These are phyloP conservation scores for Drosophila stalkeri DNA, from an alignment of 2,888 invertebrate species.

Conservation along the genomic window DNA sequence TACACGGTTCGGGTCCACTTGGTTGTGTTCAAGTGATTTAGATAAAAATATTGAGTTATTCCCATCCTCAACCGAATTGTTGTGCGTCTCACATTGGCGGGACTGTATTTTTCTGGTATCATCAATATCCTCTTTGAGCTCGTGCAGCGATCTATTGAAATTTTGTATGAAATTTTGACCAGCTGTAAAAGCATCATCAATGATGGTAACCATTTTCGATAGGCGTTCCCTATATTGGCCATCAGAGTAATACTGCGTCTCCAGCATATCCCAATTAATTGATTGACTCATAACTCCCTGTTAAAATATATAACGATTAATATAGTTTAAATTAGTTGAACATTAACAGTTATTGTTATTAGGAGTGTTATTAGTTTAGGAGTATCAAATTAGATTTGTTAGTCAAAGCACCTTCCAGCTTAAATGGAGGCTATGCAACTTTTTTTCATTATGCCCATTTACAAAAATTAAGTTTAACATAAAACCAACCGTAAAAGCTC, in stretches of 20 bases:
- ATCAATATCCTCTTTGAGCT: slow-evolving; percentile 84
- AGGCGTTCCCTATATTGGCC: slow-evolving; percentile 92
- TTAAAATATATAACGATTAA: neutral
- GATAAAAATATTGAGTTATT: slow-evolving; percentile 67
- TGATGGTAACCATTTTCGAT: slow-evolving; percentile 93
- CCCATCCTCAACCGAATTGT: slow-evolving; percentile 11
- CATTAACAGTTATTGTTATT: neutral
- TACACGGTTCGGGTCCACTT: slow-evolving; percentile 29
- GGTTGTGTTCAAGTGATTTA: slow-evolving; percentile 48
- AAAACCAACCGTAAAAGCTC: slow-evolving; percentile 14
- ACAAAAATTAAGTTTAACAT: neutral
- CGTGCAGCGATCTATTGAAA: slow-evolving; percentile 86
- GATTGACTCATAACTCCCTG: slow-evolving; percentile 98
- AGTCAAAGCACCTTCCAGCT: slow-evolving; percentile 8
- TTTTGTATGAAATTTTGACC: slow-evolving; percentile 91
- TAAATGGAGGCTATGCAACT: slow-evolving; percentile 1
- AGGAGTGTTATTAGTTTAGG: neutral
- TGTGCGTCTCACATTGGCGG: slow-evolving; percentile 32
- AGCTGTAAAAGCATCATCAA: slow-evolving; percentile 90
- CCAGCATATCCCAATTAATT: slow-evolving; percentile 96
- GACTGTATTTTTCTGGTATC: slow-evolving; percentile 70
- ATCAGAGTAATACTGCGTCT: slow-evolving; percentile 94
- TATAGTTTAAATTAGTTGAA: neutral
- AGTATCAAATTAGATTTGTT: slow-evolving; percentile 4
- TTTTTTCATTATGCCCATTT: slow-evolving; percentile 8